A percentile compares a stretch with the other conserved stretches of the same genome.
Evolutionary conservation across 2,113 vertebrate species (phyloP).

Genomic region (Galeopterus variegatus): DNA sequence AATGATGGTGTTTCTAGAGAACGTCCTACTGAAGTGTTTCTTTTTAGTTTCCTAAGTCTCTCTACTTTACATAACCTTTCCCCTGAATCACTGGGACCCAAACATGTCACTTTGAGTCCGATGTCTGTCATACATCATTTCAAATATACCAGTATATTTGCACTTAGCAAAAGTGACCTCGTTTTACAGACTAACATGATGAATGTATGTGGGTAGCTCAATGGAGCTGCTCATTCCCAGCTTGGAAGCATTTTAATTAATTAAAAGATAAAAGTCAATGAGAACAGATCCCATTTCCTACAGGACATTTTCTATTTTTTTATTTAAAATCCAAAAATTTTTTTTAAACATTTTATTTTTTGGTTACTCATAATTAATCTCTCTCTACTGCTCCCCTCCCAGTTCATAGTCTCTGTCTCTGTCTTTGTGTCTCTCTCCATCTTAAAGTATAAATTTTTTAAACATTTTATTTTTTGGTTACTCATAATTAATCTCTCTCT

Average conservation of each 20-base stretch:
- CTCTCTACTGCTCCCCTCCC: no score
- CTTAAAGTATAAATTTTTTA: neutral
- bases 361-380: conserved; percentile 9
- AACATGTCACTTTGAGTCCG: neutral
- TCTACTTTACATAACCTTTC: conserved; percentile 68
- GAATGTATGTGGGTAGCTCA: conserved; percentile 83
- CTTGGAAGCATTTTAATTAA: conserved; percentile 83
- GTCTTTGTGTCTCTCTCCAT: neutral
- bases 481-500: neutral
- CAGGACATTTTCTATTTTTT: conserved; percentile 51
- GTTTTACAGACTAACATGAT: conserved; percentile 79
- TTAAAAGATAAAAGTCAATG: conserved; percentile 82
- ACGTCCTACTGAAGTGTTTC: neutral
- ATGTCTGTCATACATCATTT: conserved; percentile 70
- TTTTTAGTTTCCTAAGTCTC: conserved; percentile 46
- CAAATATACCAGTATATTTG: conserved; percentile 81
- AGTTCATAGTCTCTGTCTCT: no score
- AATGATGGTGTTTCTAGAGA: fast-evolving
- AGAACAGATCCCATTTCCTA: conserved; percentile 65
- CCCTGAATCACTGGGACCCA: conserved; percentile 2
- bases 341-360: neutral
- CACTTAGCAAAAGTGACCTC: conserved; percentile 83
- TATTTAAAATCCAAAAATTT: conserved; percentile 67
- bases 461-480: neutral
- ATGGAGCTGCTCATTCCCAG: conserved; percentile 77